Conservation (phyloP, 1,140 invertebrate species). For the Bombus confusus region DNA sequence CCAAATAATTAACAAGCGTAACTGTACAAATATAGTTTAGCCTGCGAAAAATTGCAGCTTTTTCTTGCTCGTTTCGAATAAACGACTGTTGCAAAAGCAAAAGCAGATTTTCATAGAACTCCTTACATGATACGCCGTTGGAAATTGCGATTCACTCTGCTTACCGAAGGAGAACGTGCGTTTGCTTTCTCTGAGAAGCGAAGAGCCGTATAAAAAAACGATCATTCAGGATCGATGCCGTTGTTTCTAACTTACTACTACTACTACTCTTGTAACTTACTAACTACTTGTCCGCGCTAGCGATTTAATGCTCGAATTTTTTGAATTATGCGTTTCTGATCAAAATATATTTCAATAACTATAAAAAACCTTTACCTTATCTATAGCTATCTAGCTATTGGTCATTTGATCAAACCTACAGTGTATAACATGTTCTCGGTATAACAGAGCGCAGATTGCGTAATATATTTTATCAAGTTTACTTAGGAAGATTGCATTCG, state of each 20-base stretch:
- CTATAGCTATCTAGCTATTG: no score
- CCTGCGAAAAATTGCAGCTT: constrained; percentile 19
- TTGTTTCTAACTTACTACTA: no score
- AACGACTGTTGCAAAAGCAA: constrained; percentile 15
- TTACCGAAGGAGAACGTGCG: constrained; percentile 54
- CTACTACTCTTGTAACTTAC: no score
- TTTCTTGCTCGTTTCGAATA: constrained; percentile 2
- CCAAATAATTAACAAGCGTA: constrained; percentile 36
- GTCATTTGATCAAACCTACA: no score
- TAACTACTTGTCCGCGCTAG: no score
- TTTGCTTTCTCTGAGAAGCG: constrained; percentile 46
- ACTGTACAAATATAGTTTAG: constrained; percentile 47
- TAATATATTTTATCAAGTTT: neutral
- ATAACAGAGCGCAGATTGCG: no score
- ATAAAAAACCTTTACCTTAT: no score
- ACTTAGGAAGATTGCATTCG: neutral
- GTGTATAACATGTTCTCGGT: no score
- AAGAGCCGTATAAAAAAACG: constrained; percentile 20
- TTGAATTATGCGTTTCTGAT: no score
- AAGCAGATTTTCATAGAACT: constrained; percentile 37
- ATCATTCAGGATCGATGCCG: neutral
- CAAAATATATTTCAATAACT: no score
- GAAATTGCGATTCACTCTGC: constrained; percentile 45
- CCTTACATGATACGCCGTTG: constrained; percentile 9
- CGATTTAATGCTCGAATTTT: no score